These are phyloP conservation scores for Chymomyza caudatula DNA, from an alignment of 2,888 invertebrate genomes.

Conservation along the genomic window DNA sequence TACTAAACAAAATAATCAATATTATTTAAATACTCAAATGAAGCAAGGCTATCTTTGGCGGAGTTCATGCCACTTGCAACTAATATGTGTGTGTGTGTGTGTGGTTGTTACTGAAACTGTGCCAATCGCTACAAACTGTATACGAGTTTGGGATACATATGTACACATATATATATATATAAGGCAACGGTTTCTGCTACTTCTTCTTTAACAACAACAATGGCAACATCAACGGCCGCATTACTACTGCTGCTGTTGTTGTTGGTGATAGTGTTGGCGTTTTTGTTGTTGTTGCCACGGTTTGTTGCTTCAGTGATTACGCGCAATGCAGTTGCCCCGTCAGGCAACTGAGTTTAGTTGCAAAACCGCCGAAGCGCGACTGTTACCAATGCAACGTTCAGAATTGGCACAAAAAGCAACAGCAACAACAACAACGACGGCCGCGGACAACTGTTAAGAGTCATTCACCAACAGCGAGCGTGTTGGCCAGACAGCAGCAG, in stretches of 20 bases:
- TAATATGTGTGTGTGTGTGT: constrained; percentile 11
- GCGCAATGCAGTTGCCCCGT: constrained; percentile 65
- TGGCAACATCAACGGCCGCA: constrained; percentile 18
- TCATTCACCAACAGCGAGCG: constrained; percentile 25
- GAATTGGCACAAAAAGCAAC: constrained; percentile 59
- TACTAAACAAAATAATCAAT: neutral
- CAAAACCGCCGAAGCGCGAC: constrained; percentile 73
- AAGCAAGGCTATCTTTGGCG: constrained; percentile 34
- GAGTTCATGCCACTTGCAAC: constrained; percentile 19
- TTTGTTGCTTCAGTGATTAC: constrained; percentile 73
- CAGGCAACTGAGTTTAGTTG: constrained; percentile 38
- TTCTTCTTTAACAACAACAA: constrained; percentile 29
- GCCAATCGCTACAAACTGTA: constrained; percentile 65
- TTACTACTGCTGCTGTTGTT: constrained; percentile 37
- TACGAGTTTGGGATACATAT: constrained; percentile 45
- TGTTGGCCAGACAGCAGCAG: constrained; percentile 6
- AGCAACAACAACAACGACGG: constrained; percentile 41
- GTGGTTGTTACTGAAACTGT: constrained; percentile 47
- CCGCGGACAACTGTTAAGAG: constrained; percentile 60
- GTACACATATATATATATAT: constrained; percentile 16
- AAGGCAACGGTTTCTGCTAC: constrained; percentile 38
- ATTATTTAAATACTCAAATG: neutral
- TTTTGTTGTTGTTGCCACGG: constrained; percentile 58
- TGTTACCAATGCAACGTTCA: constrained; percentile 69
- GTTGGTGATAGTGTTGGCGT: constrained; percentile 20